These are phyloP conservation scores for Prionailurus bengalensis DNA, from an alignment of 2,113 vertebrate genomes.

Conservation along the genomic window DNA sequence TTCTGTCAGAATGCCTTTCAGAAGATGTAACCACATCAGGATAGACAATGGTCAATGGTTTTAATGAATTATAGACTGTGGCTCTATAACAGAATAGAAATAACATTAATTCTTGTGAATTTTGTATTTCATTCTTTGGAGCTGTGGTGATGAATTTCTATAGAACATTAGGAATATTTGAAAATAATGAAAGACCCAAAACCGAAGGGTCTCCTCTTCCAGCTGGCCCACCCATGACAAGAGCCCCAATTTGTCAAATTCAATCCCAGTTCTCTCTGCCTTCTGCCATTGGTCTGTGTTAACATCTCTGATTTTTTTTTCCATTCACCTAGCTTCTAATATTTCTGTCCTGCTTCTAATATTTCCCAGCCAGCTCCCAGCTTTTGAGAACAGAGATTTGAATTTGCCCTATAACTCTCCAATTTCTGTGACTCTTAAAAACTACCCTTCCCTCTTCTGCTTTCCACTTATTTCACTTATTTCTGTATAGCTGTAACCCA, in stretches of 20 bases:
- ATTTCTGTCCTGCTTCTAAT: neutral
- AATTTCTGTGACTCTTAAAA: slow-evolving; percentile 3
- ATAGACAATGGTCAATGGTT: neutral
- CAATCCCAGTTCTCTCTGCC: neutral
- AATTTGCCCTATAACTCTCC: neutral
- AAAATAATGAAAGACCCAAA: neutral
- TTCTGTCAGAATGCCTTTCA: neutral
- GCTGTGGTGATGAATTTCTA: neutral
- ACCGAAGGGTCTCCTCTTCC: neutral
- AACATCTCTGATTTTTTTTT: neutral
- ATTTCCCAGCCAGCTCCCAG: neutral
- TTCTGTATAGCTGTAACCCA: neutral
- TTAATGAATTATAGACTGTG: neutral
- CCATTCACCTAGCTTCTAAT: neutral
- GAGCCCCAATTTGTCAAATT: neutral
- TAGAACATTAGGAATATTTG: neutral
- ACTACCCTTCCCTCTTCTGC: neutral
- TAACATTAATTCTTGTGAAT: too few relatives aligned
- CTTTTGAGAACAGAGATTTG: neutral
- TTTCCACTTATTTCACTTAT: neutral
- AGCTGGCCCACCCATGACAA: neutral
- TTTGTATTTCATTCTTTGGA: neutral
- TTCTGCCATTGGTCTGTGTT: neutral
- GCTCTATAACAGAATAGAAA: neutral
- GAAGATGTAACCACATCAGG: neutral